Evolutionary conservation across 2,113 vertebrate genomes (phyloP), one percentile per base, ranked within the genome.

Genomic region (Scalopus aquaticus): DNA sequence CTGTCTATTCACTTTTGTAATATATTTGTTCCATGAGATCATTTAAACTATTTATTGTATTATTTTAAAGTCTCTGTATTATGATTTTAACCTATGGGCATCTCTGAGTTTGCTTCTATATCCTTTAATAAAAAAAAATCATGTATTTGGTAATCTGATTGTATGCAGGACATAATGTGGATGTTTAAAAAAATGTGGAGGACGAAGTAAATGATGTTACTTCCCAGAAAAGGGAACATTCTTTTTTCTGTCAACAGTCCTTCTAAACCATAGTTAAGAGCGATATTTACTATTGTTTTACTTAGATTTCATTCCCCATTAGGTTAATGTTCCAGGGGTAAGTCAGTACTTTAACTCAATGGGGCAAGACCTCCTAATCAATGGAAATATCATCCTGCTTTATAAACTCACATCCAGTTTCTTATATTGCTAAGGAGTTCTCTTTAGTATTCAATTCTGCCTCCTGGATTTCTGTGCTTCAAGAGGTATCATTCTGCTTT

Each of bases 201-300:
- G 51, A 17, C 28, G 37, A 88, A 88, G 22, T 69, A 87, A 90
- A 30, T 24, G 65, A 56, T 72, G 22, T 73, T 56, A 80, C 56
- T 90, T 17, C 64, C 46, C 16, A 51, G 26, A 46, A 89, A 91
- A 93, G 35, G 20, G 2, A 67, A 39, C n/a, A 39, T 6, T 8
- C 9, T 20, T 72, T 72, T 60, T 49, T 22, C n/a, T 79, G 44
- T 87, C 76, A 70, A 37, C 26, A 69, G 10, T 42, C 37, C 28
- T 13, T 69, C 37, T 79, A 83, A 94, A 58, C 8, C 35, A 49
- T 51, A 35, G 39, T 90, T 88, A 6, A 78, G 49, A 56, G 28
- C 87, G 42, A 37, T 67, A 84, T 84, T 92, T 90, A 84, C 58
- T 83, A 17, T 80, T 88, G 35, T 87, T 74, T 96, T 90, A 92